A percentile compares a stretch with the other conserved stretches of the same genome.
These are phyloP conservation scores for Eupithecia exiguata DNA, from an alignment of 2,888 invertebrate species.

Conservation along the genomic window DNA sequence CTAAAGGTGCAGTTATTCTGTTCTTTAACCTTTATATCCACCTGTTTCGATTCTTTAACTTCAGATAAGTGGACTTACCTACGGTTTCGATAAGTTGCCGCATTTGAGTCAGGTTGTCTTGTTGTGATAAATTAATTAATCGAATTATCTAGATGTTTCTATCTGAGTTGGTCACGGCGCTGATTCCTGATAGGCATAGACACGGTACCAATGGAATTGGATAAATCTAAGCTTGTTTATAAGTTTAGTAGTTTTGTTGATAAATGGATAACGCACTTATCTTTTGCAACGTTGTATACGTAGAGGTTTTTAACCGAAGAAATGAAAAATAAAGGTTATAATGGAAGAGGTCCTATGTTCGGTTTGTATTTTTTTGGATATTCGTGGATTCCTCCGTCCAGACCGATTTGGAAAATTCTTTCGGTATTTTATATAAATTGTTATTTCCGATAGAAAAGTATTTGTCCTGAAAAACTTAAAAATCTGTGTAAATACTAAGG, in stretches of 20 bases:
- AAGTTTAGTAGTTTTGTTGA: not conserved
- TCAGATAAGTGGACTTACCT: constrained; percentile 10
- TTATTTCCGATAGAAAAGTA: no score
- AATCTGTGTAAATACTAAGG: no score
- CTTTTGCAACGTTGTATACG: not conserved
- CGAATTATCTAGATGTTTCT: constrained; percentile 14
- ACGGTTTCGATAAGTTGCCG: constrained; percentile 10
- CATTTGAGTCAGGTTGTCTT: constrained; percentile 20
- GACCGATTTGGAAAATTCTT: no score
- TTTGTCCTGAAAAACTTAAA: no score
- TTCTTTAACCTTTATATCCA: not conserved
- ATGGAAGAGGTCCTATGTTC: no score
- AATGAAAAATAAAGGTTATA: no score
- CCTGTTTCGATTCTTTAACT: constrained; percentile 8
- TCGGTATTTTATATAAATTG: no score
- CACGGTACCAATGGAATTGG: not conserved
- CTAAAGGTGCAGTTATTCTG: not conserved
- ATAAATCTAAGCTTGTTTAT: not conserved
- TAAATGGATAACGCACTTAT: not conserved
- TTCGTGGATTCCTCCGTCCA: no score
- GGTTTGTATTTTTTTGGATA: no score
- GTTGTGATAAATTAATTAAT: constrained; percentile 23
- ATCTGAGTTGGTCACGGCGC: constrained; percentile 14
- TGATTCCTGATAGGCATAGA: constrained; percentile 10
- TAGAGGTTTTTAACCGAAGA: not conserved